phyloP scores from a whole-genome alignment of 2,888 invertebrate species.

The Polydrusus cervinus region DNA sequence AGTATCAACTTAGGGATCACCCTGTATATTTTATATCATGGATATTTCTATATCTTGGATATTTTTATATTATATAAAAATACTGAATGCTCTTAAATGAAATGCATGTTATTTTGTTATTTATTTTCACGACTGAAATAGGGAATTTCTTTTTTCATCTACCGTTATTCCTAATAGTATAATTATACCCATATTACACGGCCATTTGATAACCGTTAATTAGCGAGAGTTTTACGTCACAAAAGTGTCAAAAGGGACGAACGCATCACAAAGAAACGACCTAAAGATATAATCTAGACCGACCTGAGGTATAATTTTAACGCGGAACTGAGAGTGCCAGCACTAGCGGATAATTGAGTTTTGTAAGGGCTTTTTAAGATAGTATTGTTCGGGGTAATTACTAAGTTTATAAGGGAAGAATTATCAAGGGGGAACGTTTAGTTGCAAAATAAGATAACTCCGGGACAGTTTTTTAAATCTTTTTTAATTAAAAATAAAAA shows the following conservation, averaged over 20 bases:
- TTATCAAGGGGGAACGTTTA: too few relatives aligned
- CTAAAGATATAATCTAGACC: conserved; percentile 17
- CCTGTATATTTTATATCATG: too few relatives aligned
- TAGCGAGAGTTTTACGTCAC: conserved; percentile 20
- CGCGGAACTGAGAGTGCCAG: not conserved
- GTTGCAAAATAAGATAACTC: too few relatives aligned
- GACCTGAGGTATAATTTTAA: conserved; percentile 15
- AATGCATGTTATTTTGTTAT: too few relatives aligned
- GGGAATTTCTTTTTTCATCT: not conserved
- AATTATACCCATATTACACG: conserved; percentile 7
- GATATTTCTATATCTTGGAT: too few relatives aligned
- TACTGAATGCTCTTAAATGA: too few relatives aligned
- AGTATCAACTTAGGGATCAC: too few relatives aligned
- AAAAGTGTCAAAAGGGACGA: conserved; percentile 31
- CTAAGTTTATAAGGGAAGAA: not conserved
- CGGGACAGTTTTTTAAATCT: not conserved
- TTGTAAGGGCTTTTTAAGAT: conserved; percentile 5
- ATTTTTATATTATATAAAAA: too few relatives aligned
- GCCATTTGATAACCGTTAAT: conserved; percentile 21
- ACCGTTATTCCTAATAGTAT: conserved; percentile 16
- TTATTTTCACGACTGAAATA: not conserved
- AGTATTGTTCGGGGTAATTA: not conserved
- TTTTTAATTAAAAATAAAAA: too few relatives aligned
- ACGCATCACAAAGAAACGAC: conserved; percentile 26
- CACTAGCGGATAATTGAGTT: not conserved